A percentile compares a stretch with the other conserved stretches of the same genome.
Conservation (phyloP, 2,113 vertebrate genomes). For the Phocoena sinus region DNA sequence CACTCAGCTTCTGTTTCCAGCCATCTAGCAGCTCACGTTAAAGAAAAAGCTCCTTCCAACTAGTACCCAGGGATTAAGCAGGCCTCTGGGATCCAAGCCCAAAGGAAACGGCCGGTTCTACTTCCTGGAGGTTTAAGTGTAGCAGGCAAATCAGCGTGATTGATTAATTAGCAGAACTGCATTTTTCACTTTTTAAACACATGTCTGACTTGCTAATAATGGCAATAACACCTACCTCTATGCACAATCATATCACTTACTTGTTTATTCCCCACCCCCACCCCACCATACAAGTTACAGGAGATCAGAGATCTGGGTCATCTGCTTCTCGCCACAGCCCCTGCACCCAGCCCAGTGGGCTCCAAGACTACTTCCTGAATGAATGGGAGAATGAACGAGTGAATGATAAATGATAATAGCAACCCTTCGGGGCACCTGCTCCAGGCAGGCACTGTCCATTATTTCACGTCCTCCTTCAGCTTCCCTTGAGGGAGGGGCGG, state of each 20-base stretch:
- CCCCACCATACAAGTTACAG: neutral
- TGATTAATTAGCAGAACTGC: neutral
- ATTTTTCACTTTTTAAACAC: neutral
- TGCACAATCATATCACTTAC: neutral
- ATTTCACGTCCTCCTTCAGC: neutral
- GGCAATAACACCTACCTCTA: neutral
- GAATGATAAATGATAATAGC: neutral
- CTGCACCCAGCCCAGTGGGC: neutral
- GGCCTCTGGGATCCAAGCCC: neutral
- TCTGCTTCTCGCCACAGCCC: neutral
- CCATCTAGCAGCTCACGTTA: neutral
- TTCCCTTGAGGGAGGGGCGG: neutral
- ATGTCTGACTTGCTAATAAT: neutral
- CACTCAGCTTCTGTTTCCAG: neutral
- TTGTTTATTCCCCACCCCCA: neutral
- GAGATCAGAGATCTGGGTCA: neutral
- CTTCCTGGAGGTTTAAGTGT: neutral
- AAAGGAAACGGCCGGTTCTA: neutral
- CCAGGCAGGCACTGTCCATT: too few species aligned
- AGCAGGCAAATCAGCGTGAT: neutral
- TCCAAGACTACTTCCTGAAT: neutral
- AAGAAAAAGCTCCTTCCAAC: neutral
- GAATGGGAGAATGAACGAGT: neutral
- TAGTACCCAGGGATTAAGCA: too few species aligned
- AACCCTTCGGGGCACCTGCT: neutral